Percentiles rank a stretch among this genome's conserved stretches.
Conservation (phyloP, 2,113 vertebrate species). For the Climacteris rufus region DNA sequence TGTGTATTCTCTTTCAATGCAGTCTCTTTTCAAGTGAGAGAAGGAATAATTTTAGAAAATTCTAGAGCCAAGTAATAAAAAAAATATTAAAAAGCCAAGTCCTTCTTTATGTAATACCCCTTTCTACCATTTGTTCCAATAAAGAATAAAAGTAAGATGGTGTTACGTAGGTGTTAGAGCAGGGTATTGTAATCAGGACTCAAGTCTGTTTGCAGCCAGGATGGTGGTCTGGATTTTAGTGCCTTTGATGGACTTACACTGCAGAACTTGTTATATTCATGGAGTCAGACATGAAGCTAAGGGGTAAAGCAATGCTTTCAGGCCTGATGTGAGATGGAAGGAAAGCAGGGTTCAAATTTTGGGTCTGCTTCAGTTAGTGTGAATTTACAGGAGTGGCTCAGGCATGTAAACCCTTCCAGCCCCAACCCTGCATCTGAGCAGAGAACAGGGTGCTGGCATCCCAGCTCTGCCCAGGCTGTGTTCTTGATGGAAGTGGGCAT, state of each 20-base stretch:
- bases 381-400: not conserved
- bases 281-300: not conserved
- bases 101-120: not conserved
- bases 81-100: not conserved
- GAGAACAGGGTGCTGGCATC: not conserved
- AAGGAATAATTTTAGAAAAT: not conserved
- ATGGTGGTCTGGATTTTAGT: not conserved
- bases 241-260: not conserved
- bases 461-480: not conserved
- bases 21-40: not conserved
- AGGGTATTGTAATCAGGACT: not conserved
- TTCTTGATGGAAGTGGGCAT: not conserved
- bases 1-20: not conserved
- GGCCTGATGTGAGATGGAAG: not conserved
- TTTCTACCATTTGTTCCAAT: not conserved
- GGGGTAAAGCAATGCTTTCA: not conserved
- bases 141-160: not conserved
- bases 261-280: not conserved
- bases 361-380: not conserved
- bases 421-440: not conserved
- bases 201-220: not conserved
- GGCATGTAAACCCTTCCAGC: not conserved
- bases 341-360: not conserved
- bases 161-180: not conserved
- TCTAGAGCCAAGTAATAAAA: not conserved